Base-by-base conservation (phyloP, 1,140 invertebrate species). In the Aplysia californica region DNA sequence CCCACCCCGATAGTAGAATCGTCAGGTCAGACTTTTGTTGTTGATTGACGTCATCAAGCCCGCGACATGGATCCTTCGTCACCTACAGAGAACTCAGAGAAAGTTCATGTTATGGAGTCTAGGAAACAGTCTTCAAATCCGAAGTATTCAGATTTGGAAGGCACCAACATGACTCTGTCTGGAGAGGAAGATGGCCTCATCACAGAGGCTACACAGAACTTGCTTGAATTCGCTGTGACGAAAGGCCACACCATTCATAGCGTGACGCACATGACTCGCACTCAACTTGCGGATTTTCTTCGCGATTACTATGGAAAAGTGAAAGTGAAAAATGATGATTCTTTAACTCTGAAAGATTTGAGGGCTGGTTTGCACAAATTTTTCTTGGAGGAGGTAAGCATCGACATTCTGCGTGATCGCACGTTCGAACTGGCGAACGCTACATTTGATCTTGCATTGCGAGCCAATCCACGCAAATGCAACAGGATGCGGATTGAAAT, bases 291-390 rank as follows among this genome's bases (percentile, higher is more conserved):
- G 29, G 83, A 83, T 29, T 84, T 85, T 75, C 81, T 87, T 29
- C 81, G 82, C 41, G 82, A 87, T 66, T 87, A 85, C 69, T 87
- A 85, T 66, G 75, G 73, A 20, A 76, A 81, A 64, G 65, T 84
- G 21, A 85, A 81, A 73, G 68, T 79, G 20, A 77, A 80, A 58
- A 67, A 76, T 35, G 79, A 81, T 15, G 80, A 79, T 58, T 44
- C 35, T 4, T 26, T 76, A 35, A 75, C 68, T 29, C 56, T 86
- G 23, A 82, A 83, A 44, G 81, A 82, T 38, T 75, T 87, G 35
- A 41, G 85, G 6, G 74, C 72, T 0, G 85, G 84, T 38, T 72
- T 87, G 20, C 82, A 83, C 39, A 83, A 82, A 68, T 87, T 84
- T 67, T 87, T 87, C 65, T 70, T 80, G n/a, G 82, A 84, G 55